phyloP scores from a whole-genome alignment of 2,888 invertebrate species.

The Corythucha ciliata region DNA sequence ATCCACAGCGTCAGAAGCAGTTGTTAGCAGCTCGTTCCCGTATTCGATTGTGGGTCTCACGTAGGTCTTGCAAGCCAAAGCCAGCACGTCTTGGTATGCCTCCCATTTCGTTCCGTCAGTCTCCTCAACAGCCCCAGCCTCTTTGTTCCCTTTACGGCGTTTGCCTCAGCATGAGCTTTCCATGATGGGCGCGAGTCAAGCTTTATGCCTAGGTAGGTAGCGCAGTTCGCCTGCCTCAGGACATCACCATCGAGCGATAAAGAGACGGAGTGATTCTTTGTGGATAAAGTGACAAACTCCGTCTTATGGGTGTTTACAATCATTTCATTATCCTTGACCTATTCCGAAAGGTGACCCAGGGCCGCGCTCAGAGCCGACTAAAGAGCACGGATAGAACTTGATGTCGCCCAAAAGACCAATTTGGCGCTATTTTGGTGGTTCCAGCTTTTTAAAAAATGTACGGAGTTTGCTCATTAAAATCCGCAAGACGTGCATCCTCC shows the following conservation, averaged over 20 bases:
- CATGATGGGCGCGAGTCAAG: neutral
- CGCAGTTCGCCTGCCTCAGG: slow-evolving; percentile 1
- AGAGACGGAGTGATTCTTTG: neutral
- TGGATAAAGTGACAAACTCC: neutral
- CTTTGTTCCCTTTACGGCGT: neutral
- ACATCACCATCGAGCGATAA: neutral
- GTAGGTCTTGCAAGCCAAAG: slow-evolving; percentile 1
- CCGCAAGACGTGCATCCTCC: too few relatives aligned
- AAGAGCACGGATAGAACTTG: too few relatives aligned
- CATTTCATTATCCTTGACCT: neutral
- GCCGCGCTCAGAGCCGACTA: slow-evolving; percentile 1
- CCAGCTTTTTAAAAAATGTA: too few relatives aligned
- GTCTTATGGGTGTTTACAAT: slow-evolving; percentile 2
- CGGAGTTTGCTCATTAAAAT: too few relatives aligned
- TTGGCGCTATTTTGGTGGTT: too few relatives aligned
- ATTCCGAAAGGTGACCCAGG: slow-evolving; percentile 5
- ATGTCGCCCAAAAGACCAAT: too few relatives aligned
- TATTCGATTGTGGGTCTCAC: slow-evolving; percentile 11
- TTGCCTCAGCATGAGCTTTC: neutral
- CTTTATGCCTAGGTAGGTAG: slow-evolving; percentile 1
- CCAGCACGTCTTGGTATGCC: neutral
- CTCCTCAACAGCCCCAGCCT: neutral
- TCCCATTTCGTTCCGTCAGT: neutral
- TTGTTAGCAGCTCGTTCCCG: slow-evolving; percentile 7
- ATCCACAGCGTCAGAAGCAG: neutral